Evolutionary conservation across 2,113 vertebrate genomes (phyloP).

Genomic region (Prochilodus magdalenae): DNA sequence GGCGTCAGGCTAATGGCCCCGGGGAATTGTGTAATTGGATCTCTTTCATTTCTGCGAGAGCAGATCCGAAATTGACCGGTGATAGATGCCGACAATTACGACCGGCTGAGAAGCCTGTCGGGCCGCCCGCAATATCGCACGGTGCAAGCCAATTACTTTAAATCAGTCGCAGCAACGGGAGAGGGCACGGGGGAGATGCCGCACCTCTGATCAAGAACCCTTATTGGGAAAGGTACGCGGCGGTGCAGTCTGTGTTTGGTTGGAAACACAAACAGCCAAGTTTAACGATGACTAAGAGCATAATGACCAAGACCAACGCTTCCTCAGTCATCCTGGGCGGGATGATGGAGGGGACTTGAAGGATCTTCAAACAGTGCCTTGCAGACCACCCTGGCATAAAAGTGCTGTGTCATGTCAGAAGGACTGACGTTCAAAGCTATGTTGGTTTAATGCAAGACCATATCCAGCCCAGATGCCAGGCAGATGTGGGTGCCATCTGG

Average conservation of each 20-base stretch:
- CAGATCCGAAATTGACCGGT: constrained; percentile 5
- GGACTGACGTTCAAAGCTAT: too few relatives aligned
- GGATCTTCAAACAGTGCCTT: too few relatives aligned
- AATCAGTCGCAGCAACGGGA: neutral
- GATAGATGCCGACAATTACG: constrained; percentile 20
- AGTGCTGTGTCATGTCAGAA: too few relatives aligned
- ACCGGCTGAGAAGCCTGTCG: neutral
- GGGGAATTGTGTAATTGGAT: constrained; percentile 1
- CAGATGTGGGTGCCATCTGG: too few relatives aligned
- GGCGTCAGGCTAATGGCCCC: neutral
- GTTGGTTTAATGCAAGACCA: too few relatives aligned
- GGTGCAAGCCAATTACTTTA: neutral
- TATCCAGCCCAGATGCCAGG: too few relatives aligned
- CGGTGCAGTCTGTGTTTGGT: neutral
- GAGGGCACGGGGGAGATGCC: neutral
- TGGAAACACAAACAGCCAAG: neutral
- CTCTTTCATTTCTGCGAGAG: neutral
- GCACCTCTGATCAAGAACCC: neutral
- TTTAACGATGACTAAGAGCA: neutral
- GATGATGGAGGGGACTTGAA: too few relatives aligned
- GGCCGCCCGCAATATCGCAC: neutral
- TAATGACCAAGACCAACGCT: too few relatives aligned
- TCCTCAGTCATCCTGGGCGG: too few relatives aligned
- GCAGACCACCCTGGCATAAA: too few relatives aligned
- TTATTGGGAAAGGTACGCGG: neutral